phyloP scores from a whole-genome alignment of 2,113 vertebrate genomes.

The Cyrtonyx montezumae region DNA sequence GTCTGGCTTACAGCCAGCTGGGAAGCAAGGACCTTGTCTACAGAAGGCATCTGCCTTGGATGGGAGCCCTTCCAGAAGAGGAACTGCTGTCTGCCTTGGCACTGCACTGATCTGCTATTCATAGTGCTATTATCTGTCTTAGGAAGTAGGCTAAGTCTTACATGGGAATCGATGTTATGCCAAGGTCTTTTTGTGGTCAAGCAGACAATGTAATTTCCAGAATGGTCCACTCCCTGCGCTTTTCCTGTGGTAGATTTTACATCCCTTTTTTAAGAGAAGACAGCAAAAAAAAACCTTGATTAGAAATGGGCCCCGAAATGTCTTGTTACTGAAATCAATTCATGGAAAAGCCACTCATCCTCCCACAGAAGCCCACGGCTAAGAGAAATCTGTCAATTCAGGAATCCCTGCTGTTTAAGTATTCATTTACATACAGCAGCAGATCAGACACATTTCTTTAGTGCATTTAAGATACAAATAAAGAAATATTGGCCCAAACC shows the following conservation, averaged over 20 bases:
- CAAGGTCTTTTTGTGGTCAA: not conserved
- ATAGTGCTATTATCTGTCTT: not conserved
- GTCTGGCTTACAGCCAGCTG: not conserved
- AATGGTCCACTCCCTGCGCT: not conserved
- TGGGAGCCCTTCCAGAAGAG: not conserved
- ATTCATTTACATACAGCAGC: not conserved
- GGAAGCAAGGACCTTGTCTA: not conserved
- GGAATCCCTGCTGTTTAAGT: not conserved
- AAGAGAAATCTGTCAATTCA: not conserved
- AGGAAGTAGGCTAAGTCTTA: not conserved
- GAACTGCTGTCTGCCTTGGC: not conserved
- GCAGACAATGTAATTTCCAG: not conserved
- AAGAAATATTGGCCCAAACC: not conserved
- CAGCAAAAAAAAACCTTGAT: accelerated
- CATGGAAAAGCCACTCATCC: not conserved
- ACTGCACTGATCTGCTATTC: not conserved
- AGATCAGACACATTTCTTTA: not conserved
- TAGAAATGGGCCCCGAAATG: not conserved
- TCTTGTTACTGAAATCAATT: not conserved
- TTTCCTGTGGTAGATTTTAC: not conserved
- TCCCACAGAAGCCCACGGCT: not conserved
- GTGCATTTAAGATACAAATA: not conserved
- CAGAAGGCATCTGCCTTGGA: slow-evolving; percentile 16
- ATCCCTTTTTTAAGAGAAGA: not conserved
- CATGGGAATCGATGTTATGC: not conserved